Conservation (phyloP, 2,888 invertebrate genomes). For the Pyralis farinalis region DNA sequence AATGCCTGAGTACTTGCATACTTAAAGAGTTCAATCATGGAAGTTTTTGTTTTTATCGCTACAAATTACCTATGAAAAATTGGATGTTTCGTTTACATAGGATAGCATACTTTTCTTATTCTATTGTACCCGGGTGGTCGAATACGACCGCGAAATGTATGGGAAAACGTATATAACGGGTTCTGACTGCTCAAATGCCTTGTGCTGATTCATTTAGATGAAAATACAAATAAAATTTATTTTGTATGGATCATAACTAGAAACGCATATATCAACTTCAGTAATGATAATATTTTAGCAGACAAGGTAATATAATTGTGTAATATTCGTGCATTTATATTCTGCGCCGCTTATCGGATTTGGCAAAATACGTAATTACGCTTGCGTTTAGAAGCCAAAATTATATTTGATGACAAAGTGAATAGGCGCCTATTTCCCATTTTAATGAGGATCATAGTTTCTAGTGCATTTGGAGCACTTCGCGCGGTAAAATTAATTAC, state of each 20-base stretch:
- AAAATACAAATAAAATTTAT: too few species aligned
- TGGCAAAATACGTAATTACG: slow-evolving; percentile 58
- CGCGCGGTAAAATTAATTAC: slow-evolving; percentile 77
- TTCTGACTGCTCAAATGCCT: too few species aligned
- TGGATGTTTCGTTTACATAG: too few species aligned
- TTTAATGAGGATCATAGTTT: slow-evolving; percentile 79
- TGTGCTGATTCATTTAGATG: too few species aligned
- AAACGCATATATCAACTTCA: too few species aligned
- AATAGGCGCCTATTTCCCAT: slow-evolving; percentile 74
- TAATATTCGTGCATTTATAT: slow-evolving; percentile 26
- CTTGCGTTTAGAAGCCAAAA: slow-evolving; percentile 71
- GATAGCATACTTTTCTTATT: too few species aligned
- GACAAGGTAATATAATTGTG: slow-evolving; percentile 13
- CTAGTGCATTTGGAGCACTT: slow-evolving; percentile 77
- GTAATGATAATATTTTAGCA: slow-evolving; percentile 17
- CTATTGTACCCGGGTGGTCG: too few species aligned
- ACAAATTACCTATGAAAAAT: too few species aligned
- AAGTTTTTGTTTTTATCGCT: background rate
- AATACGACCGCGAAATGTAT: too few species aligned
- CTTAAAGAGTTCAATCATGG: slow-evolving; percentile 8
- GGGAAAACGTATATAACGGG: too few species aligned
- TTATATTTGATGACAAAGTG: slow-evolving; percentile 70
- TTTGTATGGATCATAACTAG: too few species aligned
- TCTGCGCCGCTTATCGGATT: slow-evolving; percentile 36
- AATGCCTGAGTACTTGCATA: slow-evolving; percentile 35